A percentile compares a stretch with the other conserved stretches of the same genome.
Evolutionary conservation across 2,113 vertebrate genomes (phyloP).

Genomic region (Uria aalge): DNA sequence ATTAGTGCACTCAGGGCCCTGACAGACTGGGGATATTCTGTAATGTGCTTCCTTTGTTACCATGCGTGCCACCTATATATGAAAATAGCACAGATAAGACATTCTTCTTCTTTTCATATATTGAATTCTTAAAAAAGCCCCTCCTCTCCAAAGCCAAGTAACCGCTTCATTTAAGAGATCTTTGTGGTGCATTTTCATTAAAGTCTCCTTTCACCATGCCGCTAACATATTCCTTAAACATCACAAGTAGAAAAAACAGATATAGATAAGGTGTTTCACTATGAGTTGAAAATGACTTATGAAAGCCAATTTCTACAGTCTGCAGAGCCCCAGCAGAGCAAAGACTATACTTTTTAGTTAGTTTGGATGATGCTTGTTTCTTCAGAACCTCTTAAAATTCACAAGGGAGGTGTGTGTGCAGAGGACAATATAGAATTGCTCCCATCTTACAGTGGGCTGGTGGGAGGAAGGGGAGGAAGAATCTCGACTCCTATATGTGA

Average conservation of each 20-base stretch:
- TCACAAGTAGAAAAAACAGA: not conserved
- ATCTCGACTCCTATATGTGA: not conserved
- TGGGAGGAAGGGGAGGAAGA: not conserved
- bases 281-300: not conserved
- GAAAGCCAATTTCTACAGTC: not conserved
- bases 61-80: fast-evolving
- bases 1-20: not conserved
- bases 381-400: not conserved
- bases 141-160: not conserved
- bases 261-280: not conserved
- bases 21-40: not conserved
- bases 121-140: not conserved
- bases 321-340: not conserved
- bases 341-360: not conserved
- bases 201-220: not conserved
- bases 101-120: not conserved
- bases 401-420: not conserved
- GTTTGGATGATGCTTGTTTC: not conserved
- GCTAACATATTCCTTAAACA: not conserved
- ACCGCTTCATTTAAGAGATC: not conserved
- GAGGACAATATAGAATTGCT: not conserved
- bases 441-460: not conserved
- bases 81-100: not conserved
- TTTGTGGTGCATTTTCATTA: not conserved
- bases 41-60: not conserved